phyloP scores from a whole-genome alignment of 2,797 vertebrate species.

The Bovichtus diacanthus region DNA sequence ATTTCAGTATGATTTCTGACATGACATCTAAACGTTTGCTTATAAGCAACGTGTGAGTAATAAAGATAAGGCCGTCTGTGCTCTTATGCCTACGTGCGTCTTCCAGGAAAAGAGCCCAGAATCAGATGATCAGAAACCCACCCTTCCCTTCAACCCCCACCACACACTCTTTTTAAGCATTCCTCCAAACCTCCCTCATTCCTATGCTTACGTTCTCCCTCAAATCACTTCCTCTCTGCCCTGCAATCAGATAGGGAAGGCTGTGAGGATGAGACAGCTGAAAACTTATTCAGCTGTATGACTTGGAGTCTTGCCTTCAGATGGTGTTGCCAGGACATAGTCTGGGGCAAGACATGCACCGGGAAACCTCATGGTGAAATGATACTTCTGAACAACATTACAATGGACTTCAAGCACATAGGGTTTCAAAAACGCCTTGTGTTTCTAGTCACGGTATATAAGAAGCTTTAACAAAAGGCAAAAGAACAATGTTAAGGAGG shows the following conservation, averaged over 20 bases:
- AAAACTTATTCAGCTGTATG: slow-evolving; percentile 39
- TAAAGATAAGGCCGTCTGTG: slow-evolving; percentile 19
- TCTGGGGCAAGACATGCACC: slow-evolving; percentile 18
- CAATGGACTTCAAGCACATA: slow-evolving; percentile 11
- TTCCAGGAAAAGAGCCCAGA: slow-evolving; percentile 55
- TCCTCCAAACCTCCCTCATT: slow-evolving; percentile 35
- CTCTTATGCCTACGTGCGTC: slow-evolving; percentile 59
- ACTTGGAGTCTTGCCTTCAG: slow-evolving; percentile 14
- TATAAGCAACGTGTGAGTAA: not conserved
- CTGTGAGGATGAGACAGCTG: slow-evolving; percentile 40
- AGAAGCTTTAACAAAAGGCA: slow-evolving; percentile 1
- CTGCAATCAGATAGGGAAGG: slow-evolving; percentile 62
- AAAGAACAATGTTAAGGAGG: slow-evolving; percentile 32
- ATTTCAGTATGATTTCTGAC: not conserved
- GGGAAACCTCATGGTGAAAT: slow-evolving; percentile 20
- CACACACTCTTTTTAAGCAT: slow-evolving; percentile 1
- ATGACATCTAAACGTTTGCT: not conserved
- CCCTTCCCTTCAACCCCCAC: slow-evolving; percentile 34
- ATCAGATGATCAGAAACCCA: slow-evolving; percentile 59
- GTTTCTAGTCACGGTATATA: slow-evolving; percentile 11
- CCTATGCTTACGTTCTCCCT: slow-evolving; percentile 43
- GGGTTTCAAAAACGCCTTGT: slow-evolving; percentile 10
- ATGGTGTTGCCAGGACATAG: slow-evolving; percentile 18
- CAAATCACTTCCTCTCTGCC: slow-evolving; percentile 63
- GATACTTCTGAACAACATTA: slow-evolving; percentile 35